Base-by-base conservation (phyloP, 2,113 vertebrate species). In the Garra rufa region DNA sequence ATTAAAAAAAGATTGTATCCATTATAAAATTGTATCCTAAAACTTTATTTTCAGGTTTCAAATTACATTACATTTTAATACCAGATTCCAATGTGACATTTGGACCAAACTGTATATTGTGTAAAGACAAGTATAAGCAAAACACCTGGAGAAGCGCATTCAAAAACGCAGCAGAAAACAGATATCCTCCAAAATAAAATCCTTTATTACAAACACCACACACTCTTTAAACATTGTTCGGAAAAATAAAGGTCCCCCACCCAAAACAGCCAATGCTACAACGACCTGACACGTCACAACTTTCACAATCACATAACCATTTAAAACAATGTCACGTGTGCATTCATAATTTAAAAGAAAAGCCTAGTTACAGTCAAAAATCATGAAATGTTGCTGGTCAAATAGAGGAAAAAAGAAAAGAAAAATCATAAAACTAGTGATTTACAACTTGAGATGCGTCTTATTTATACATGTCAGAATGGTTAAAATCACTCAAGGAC, bases 181-280 rank as follows among this genome's bases (percentile, higher is more conserved):
- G n/a, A 84, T 9, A 83, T 82, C 81, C 77, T 91, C 92, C 86
- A 93, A 95, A 94, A 93, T 93, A 94, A 93, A 94, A 92, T 90
- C 19, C 88, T 94, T 93, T 93, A 92, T 94, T 91, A 94, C 90
- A 94, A 91, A 93, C 90, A 90, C 85, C 80, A 82, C 89, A 84
- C 82, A 81, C 67, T 81, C 83, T 28, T 84, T 34, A 55, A 74
- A 90, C 87, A 89, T 21, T 28, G 87, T 81, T 69, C 46, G 48
- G 83, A 50, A 91, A 91, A 83, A 91, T 74, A 88, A 92, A 88
- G 70, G 81, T 75, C 87, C 83, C 86, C 65, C 89, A 79, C 81
- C 81, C 52, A 86, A 86, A 70, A 59, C 48, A 87, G 81, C 87
- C 85, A 67, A 90, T 81, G 86, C 84, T 90, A 92, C 86, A 87